These are phyloP conservation scores for Carterocephalus palaemon DNA, from an alignment of 2,888 invertebrate species.

Conservation along the genomic window DNA sequence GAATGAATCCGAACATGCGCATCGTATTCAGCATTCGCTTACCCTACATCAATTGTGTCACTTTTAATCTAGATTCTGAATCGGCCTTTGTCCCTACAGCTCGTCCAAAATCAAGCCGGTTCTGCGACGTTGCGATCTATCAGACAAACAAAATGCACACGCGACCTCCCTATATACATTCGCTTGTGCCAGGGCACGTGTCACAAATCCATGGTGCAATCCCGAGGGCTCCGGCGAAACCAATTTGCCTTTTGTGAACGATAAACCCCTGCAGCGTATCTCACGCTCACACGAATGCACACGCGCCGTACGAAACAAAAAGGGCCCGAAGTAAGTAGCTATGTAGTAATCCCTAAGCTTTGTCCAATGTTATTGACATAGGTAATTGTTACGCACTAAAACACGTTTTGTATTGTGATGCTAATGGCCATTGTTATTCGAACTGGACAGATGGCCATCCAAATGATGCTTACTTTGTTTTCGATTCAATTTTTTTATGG, in stretches of 20 bases:
- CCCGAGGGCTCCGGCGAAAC: constrained; percentile 54
- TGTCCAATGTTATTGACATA: constrained; percentile 21
- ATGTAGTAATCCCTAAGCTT: constrained; percentile 27
- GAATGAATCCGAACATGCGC: neutral
- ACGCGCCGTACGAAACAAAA: constrained; percentile 39
- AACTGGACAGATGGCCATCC: constrained; percentile 15
- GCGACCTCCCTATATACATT: constrained; percentile 28
- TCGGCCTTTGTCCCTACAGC: constrained; percentile 14
- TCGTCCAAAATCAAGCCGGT: constrained; percentile 12
- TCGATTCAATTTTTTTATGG: neutral
- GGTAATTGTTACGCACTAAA: constrained; percentile 28
- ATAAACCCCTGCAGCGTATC: constrained; percentile 42
- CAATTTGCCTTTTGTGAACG: constrained; percentile 61
- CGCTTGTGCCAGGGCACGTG: constrained; percentile 53
- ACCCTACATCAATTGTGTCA: constrained; percentile 16
- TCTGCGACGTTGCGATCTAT: constrained; percentile 19
- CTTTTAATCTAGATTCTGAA: constrained; percentile 21
- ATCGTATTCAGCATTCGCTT: constrained; percentile 12
- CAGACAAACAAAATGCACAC: constrained; percentile 29
- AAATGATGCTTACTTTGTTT: neutral
- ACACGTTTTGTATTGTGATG: constrained; percentile 21
- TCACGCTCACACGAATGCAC: constrained; percentile 39
- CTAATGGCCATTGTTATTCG: constrained; percentile 12
- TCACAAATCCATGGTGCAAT: constrained; percentile 56
- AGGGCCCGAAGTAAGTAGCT: constrained; percentile 21